A percentile compares a stretch with the other conserved stretches of the same genome.
These are phyloP conservation scores for Crepidodera aurea DNA, from an alignment of 2,888 invertebrate species.

Conservation along the genomic window DNA sequence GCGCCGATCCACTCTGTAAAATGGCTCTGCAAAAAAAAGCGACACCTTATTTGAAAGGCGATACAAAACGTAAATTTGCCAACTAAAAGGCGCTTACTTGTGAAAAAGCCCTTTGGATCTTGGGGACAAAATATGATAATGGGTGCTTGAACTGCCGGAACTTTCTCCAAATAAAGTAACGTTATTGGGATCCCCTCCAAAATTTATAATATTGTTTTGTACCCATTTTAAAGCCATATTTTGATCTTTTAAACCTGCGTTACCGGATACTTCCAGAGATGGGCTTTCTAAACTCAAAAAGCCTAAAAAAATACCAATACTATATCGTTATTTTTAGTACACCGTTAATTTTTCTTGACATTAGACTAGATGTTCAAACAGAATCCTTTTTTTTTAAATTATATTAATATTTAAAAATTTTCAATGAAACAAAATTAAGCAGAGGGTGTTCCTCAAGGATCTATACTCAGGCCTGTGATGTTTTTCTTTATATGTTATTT, in stretches of 20 bases:
- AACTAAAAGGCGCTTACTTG: conserved; percentile 15
- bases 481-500: no score
- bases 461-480: no score
- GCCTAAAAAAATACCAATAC: no score
- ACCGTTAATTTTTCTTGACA: no score
- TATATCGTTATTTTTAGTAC: no score
- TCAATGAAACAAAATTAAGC: no score
- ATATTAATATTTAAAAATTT: no score
- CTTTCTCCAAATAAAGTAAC: conserved; percentile 65
- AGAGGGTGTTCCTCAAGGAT: no score
- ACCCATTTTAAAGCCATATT: conserved; percentile 63
- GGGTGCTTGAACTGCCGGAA: conserved; percentile 62
- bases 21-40: conserved; percentile 34
- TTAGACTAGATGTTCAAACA: no score
- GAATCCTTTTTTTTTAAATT: no score
- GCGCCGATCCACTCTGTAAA: conserved; percentile 45
- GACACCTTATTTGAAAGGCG: not conserved
- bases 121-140: conserved; percentile 62
- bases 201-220: conserved; percentile 61
- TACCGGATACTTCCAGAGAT: conserved; percentile 62
- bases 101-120: conserved; percentile 56
- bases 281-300: conserved; percentile 62
- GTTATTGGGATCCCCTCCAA: conserved; percentile 63
- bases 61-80: not conserved
- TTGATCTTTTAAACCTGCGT: conserved; percentile 65